Base-by-base conservation (phyloP, 2,888 invertebrate genomes). In the Automeris io region DNA sequence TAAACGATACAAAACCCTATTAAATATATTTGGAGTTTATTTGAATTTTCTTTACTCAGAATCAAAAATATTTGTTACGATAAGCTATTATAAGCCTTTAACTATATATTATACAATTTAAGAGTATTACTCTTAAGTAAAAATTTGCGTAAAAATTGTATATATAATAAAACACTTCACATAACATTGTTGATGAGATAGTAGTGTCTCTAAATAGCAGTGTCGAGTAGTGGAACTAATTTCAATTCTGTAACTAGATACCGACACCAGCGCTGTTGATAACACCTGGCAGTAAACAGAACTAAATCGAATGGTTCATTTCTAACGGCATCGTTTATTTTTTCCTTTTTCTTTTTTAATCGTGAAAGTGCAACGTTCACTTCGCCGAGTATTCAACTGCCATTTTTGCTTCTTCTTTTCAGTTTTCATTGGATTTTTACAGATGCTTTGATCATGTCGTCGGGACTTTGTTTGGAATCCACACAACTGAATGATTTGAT, bases 311-410 rank as follows among this genome's bases (percentile, higher is more conserved):
- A 63, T 68, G 80, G 81, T 81, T 80, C 81, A 77, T 77, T 76
- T 74, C 73, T 63, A 71, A 63, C 68, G 64, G 46, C 55, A 62
- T 66, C 75, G 80, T 79, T 60, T 39, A 19, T 13, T 32, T n/a
- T n/a, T 70, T 72, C 68, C 54, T 69, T 76, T 78, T 69, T 70
- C 68, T 72, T 63, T 62, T 78, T 75, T 77, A 74, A 76, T 81
- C 76, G 79, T 76, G 78, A 81, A 83, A 83, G 81, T 81, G 83
- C 83, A 77, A 76, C 76, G 79, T 79, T 80, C 82, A 80, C 80
- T 80, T 81, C 72, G 70, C 65, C 60, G 59, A 70, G 70, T 61
- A 77, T 81, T 81, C 79, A 75, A 73, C 76, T 61, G 70, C 72
- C 68, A 76, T 80, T 81, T 76, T 73, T 62, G 61, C 58, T 62